Percentiles rank a stretch among this genome's conserved stretches.
These are phyloP conservation scores for Argyresthia goedartella DNA, from an alignment of 2,888 invertebrate genomes.

Conservation along the genomic window DNA sequence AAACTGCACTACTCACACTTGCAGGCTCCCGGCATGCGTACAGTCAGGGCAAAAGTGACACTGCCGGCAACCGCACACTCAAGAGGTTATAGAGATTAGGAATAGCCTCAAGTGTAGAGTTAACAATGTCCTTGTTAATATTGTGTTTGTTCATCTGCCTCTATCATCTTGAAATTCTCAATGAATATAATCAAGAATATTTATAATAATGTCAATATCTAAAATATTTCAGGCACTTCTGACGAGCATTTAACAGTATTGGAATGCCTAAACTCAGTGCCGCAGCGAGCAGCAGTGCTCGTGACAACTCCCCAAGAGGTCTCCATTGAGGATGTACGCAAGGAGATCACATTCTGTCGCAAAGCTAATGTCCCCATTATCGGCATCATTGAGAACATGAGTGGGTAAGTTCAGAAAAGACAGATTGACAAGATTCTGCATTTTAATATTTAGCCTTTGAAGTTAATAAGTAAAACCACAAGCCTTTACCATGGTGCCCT, in stretches of 20 bases:
- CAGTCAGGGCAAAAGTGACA: background rate
- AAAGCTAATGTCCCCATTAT: constrained; percentile 90
- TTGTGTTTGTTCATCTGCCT: too few relatives aligned
- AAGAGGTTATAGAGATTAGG: too few relatives aligned
- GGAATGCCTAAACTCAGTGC: constrained; percentile 83
- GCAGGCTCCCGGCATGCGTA: background rate
- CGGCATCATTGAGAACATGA: constrained; percentile 97
- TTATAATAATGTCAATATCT: background rate
- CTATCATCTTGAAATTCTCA: too few relatives aligned
- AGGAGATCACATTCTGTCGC: constrained; percentile 94
- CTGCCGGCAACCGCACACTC: too few relatives aligned
- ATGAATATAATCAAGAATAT: too few relatives aligned
- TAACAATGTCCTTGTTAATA: too few relatives aligned
- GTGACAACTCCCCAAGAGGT: constrained; percentile 96
- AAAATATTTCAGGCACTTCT: constrained; percentile 77
- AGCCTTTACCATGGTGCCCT: too few relatives aligned
- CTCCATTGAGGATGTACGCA: constrained; percentile 92
- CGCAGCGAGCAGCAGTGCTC: constrained; percentile 88
- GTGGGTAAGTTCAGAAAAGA: constrained; percentile 72
- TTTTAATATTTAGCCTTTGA: too few relatives aligned
- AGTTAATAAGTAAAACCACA: too few relatives aligned
- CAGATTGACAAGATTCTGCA: background rate
- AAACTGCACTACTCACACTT: too few relatives aligned
- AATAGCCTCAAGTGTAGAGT: too few relatives aligned
- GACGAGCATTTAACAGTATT: constrained; percentile 99